Percentiles rank a stretch among this genome's conserved stretches.
phyloP scores from a whole-genome alignment of 30 jellyfish, hydroid and myxozoan species.

The Clytia hemisphaerica region DNA sequence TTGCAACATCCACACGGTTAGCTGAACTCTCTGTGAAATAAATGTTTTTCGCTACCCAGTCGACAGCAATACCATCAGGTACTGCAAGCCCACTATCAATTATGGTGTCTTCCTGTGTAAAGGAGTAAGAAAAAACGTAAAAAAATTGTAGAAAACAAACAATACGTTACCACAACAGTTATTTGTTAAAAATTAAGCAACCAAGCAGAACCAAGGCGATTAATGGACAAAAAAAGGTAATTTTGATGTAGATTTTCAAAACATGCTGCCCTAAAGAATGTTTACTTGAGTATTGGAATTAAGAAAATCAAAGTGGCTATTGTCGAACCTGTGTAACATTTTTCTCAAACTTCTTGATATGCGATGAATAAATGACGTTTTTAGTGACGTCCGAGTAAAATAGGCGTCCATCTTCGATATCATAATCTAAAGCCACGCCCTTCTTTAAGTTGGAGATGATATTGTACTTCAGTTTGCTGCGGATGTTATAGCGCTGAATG shows the following conservation, averaged over 20 bases:
- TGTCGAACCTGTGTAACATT: conserved; percentile 21
- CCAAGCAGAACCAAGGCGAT: too few relatives aligned
- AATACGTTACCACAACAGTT: conserved; percentile 11
- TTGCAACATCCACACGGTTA: conserved; percentile 62
- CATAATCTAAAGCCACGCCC: conserved; percentile 85
- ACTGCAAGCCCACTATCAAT: conserved; percentile 78
- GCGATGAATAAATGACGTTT: conserved; percentile 51
- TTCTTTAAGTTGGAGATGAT: conserved; percentile 59
- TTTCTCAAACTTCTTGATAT: not conserved
- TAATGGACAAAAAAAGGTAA: too few relatives aligned
- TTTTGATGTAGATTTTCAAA: too few relatives aligned
- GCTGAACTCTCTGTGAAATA: conserved; percentile 96
- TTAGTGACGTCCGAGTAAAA: conserved; percentile 85
- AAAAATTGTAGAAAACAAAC: not conserved
- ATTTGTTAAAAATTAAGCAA: not conserved
- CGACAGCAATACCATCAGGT: conserved; percentile 97
- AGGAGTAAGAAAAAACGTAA: not conserved
- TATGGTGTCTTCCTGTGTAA: not conserved
- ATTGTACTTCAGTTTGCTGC: conserved; percentile 35
- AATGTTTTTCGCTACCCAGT: conserved; percentile 71
- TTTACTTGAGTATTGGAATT: too few relatives aligned
- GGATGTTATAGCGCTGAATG: conserved; percentile 39
- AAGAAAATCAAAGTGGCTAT: not conserved
- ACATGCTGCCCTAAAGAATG: too few relatives aligned
- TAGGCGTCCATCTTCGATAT: conserved; percentile 52